Base-by-base conservation (phyloP, 2,797 vertebrate species). In the Furcifer pardalis region DNA sequence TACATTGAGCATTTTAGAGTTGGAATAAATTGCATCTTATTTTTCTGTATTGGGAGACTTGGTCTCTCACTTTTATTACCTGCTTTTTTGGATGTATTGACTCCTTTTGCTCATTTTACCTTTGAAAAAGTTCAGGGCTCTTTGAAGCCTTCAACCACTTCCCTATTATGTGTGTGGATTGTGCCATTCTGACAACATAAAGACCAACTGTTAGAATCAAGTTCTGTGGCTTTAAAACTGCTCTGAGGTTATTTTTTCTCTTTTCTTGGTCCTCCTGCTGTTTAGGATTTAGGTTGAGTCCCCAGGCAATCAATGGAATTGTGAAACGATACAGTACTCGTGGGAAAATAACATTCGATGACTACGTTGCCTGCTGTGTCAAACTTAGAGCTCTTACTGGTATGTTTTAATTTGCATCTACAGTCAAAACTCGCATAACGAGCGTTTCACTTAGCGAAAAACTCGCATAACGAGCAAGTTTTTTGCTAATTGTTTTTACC, bases 311-410 rank as follows among this genome's bases (percentile, higher is more conserved):
- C 95, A 97, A 95, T 83, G 90, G 93, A 52, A 96, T 99, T 85
- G 93, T 97, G 82, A 98, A 94, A 81, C 96, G 98, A 71, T 97
- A 96, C 94, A 98, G 98, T 92, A 90, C 84, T 9, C 91, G 91
- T 0, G 97, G 98, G 2, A 97, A 95, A 90, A 98, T 99, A 89
- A 89, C 93, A 0, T 99, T 99, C 6, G 98, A 99, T 76, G 98
- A 99, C 75, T 99, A 99, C 46, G 96, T 99, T 7, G 96, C 97
- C 88, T 98, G 98, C 79, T 97, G 97, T 2, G 94, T 99, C 59
- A 97, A 96, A 94, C 96, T 99, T 30, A 95, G 98, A 35, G 96
- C 96, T 8, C 94, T 99, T 87, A 99, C 98, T 30, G 98, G 98
- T 99, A 93, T 85, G 97, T 86, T 78, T 66, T n/a, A 1, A 9